phyloP scores from a whole-genome alignment of 2,797 vertebrate species.

The Peromyscus eremicus region DNA sequence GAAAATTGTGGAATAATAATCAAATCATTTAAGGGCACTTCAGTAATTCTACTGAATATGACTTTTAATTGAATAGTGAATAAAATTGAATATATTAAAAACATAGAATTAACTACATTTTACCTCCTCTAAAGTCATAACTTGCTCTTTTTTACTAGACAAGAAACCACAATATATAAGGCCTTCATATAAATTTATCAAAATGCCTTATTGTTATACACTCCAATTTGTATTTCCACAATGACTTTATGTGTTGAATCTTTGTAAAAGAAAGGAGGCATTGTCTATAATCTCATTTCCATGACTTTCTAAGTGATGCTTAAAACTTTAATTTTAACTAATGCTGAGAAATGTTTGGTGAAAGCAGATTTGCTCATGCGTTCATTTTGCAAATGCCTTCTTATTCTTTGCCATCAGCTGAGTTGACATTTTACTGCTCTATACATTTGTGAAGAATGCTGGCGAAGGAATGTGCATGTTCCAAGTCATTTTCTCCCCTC shows the following conservation, averaged over 20 bases:
- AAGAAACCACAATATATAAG: not conserved
- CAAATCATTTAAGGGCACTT: not conserved
- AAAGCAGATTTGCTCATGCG: slow-evolving; percentile 65
- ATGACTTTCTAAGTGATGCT: slow-evolving; percentile 27
- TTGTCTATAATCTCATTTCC: not conserved
- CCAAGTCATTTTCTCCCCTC: not conserved
- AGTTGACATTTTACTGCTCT: slow-evolving; percentile 75
- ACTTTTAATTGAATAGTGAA: slow-evolving; percentile 19
- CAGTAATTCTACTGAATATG: slow-evolving; percentile 53
- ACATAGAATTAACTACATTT: not conserved
- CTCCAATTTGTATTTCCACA: not conserved
- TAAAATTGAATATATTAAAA: not conserved
- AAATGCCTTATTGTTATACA: not conserved
- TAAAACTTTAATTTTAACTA: slow-evolving; percentile 70
- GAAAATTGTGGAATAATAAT: not conserved
- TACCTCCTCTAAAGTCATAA: slow-evolving; percentile 36
- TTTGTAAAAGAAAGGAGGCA: not conserved
- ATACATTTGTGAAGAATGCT: slow-evolving; percentile 49
- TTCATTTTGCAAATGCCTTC: slow-evolving; percentile 71
- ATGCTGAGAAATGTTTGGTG: slow-evolving; percentile 59
- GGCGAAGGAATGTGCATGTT: slow-evolving; percentile 13
- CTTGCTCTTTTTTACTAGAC: slow-evolving; percentile 23
- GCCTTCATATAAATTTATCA: slow-evolving; percentile 36
- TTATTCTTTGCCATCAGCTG: slow-evolving; percentile 69
- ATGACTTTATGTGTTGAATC: not conserved